Evolutionary conservation across 1,140 invertebrate genomes (phyloP).

Genomic region (Acarapis woodi): DNA sequence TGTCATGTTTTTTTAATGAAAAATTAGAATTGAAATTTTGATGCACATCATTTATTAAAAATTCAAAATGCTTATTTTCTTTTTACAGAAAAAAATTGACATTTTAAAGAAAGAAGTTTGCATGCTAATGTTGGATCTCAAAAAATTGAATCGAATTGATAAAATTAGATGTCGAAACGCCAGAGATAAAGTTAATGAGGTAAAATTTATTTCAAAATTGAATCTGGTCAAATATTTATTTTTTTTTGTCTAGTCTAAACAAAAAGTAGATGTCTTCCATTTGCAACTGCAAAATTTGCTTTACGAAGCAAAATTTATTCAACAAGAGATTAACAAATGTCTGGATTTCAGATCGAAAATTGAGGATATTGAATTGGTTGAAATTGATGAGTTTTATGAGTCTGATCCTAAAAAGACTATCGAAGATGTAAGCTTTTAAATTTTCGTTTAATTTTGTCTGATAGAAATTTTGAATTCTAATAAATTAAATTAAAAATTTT

Average conservation of each 20-base stretch:
- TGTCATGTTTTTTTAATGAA: too few species aligned
- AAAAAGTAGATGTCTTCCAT: slow-evolving; percentile 58
- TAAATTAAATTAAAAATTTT: slow-evolving; percentile 8
- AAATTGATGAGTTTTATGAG: slow-evolving; percentile 51
- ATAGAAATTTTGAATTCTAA: slow-evolving; percentile 3
- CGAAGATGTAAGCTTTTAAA: slow-evolving; percentile 26
- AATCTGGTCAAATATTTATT: not conserved
- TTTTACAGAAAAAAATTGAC: too few species aligned
- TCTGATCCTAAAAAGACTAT: slow-evolving; percentile 40
- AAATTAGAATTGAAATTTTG: too few species aligned
- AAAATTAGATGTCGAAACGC: slow-evolving; percentile 52
- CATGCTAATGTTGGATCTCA: slow-evolving; percentile 33
- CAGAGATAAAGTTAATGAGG: slow-evolving; percentile 32
- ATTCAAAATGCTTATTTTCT: too few species aligned
- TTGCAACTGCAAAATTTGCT: slow-evolving; percentile 73
- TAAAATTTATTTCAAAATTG: slow-evolving; percentile 2
- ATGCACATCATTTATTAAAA: too few species aligned
- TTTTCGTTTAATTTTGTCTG: slow-evolving; percentile 1
- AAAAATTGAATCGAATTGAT: slow-evolving; percentile 64
- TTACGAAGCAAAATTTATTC: slow-evolving; percentile 72
- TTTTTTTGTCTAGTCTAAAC: slow-evolving; percentile 30
- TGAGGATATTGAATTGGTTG: slow-evolving; percentile 61
- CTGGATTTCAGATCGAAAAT: slow-evolving; percentile 76
- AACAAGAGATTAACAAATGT: slow-evolving; percentile 75
- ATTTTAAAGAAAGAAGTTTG: too few species aligned